Base-by-base conservation (phyloP, 2,888 invertebrate genomes). In the Idaea biselata region DNA sequence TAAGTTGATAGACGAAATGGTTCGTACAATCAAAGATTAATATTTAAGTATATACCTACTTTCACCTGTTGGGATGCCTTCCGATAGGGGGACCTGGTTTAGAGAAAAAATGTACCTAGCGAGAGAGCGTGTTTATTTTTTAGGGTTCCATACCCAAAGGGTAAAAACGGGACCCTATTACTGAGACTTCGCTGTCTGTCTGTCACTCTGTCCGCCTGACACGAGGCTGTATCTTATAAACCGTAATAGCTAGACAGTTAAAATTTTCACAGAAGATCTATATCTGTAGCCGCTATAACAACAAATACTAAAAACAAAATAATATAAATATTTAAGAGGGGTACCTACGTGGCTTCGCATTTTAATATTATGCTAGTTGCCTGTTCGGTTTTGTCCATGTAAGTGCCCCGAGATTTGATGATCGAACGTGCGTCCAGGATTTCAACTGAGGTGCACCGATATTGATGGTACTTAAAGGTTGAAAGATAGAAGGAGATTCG, bases 391-490 rank as follows among this genome's bases (percentile, higher is more conserved):
- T 44, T 44, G 11, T 44, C 44, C 8, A 44, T 44, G 44, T 14
- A 44, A 44, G 44, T 14, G 44, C 44, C 11, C 44, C 14, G 8
- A 44, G 44, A 44, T 44, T 44, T 44, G 11, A 44, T 44, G 44
- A 14, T 44, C 7, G 44, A 44, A 44, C 44, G 44, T 11, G 44
- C 6, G 44, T 44, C 14, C 6, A 44, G 44, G 44, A 44, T 11
- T 44, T 44, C 3, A 44, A 44, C 44, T 44, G 44, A 44, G 44
- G 14, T 44, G 44, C 3, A 44, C 44, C 14, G 44, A 44, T 44
- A 59, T 62, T 18, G 59, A 18, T 25, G 57, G 57, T 57, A 58
- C 54, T 18, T 60, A 16, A 59, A 59, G 56, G 44, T 44, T 44
- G 44, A 44, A 44, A 44, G 44, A 44, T 44, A 11, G 44, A 44